Conservation (phyloP, 2,888 invertebrate species). For the Agrochola lota region DNA sequence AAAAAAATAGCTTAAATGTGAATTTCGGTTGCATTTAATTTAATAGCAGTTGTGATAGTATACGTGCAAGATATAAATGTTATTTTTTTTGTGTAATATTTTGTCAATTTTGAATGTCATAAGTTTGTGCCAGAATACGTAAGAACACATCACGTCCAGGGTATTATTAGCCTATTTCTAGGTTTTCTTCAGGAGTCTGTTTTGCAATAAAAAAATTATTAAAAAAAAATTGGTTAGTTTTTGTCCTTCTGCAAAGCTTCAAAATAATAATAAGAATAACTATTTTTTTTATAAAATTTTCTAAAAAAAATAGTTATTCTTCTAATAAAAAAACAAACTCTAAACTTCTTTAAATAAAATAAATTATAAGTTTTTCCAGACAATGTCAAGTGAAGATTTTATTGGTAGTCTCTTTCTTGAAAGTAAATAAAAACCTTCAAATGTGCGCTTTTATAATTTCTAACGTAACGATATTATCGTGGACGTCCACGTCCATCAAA, state of each 20-base stretch:
- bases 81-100: background rate
- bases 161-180: constrained; percentile 1
- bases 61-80: background rate
- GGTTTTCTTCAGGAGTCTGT: background rate
- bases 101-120: background rate
- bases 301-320: no score
- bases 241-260: background rate
- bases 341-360: background rate
- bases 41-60: background rate
- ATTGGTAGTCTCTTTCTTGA: background rate
- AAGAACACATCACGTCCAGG: background rate
- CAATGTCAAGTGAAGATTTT: background rate
- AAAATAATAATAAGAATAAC: background rate
- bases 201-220: background rate
- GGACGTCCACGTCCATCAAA: background rate
- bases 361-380: background rate
- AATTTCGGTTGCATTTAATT: background rate
- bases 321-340: no score
- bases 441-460: background rate
- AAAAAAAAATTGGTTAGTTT: no score
- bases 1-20: background rate
- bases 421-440: background rate
- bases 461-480: background rate
- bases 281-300: background rate
- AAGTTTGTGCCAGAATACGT: constrained; percentile 17